A percentile compares a stretch with the other conserved stretches of the same genome.
phyloP scores from a whole-genome alignment of 2,113 vertebrate species.

The Lagopus leucura region DNA sequence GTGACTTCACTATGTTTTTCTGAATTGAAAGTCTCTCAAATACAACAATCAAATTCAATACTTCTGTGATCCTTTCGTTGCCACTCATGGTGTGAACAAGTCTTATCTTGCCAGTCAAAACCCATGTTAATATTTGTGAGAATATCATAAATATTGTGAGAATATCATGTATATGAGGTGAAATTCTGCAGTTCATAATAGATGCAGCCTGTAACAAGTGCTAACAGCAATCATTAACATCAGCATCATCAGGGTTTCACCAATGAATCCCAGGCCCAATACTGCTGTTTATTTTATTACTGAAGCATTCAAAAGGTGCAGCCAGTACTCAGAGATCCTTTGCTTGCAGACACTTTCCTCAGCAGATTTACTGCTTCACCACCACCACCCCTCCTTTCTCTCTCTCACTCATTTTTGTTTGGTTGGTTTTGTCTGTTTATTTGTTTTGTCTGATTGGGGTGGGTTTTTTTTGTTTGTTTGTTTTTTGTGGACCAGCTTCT shows the following conservation, averaged over 20 bases:
- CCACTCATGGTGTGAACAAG: not conserved
- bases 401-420: not conserved
- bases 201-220: not conserved
- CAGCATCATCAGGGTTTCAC: not conserved
- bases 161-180: not conserved
- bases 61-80: not conserved
- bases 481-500: not conserved
- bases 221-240: not conserved
- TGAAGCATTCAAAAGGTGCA: not conserved
- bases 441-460: not conserved
- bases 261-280: not conserved
- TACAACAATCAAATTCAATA: not conserved
- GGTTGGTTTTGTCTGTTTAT: not conserved
- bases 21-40: not conserved
- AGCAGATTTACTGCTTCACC: not conserved
- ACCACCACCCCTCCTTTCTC: not conserved
- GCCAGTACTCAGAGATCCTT: not conserved
- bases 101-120: not conserved
- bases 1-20: not conserved
- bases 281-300: not conserved
- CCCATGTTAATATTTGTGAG: not conserved
- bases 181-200: not conserved
- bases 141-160: not conserved
- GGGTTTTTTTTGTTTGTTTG: not conserved
- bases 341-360: not conserved